These are phyloP conservation scores for Staurois parvus DNA, from an alignment of 2,797 vertebrate genomes.

Conservation along the genomic window DNA sequence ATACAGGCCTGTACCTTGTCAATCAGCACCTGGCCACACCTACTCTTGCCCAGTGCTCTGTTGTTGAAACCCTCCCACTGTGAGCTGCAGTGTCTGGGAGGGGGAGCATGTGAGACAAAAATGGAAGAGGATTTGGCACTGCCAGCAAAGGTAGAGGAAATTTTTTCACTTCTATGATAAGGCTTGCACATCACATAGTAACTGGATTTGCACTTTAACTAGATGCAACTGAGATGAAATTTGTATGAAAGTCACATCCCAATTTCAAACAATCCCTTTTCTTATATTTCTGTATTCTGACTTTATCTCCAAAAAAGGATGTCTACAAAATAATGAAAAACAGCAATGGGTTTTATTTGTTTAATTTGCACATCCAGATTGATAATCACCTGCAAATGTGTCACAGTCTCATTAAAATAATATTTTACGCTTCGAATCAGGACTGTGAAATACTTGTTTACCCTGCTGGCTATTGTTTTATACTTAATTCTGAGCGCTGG, in stretches of 20 bases:
- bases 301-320: conserved; percentile 16
- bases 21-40: too few relatives aligned
- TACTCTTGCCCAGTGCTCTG: too few relatives aligned
- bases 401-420: conserved; percentile 61
- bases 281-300: not conserved
- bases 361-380: conserved; percentile 57
- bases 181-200: too few relatives aligned
- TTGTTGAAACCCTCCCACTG: too few relatives aligned
- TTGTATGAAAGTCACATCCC: not conserved
- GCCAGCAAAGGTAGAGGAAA: too few relatives aligned
- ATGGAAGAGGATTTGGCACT: too few relatives aligned
- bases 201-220: not conserved
- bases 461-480: conserved; percentile 62
- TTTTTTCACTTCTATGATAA: too few relatives aligned
- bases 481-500: conserved; percentile 49
- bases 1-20: too few relatives aligned
- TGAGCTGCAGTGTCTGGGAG: too few relatives aligned
- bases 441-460: conserved; percentile 61
- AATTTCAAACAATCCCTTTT: not conserved
- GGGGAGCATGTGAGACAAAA: too few relatives aligned
- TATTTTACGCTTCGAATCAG: conserved; percentile 59
- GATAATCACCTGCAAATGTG: conserved; percentile 61
- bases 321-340: conserved; percentile 22
- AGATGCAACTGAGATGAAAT: not conserved
- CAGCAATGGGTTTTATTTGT: conserved; percentile 51